Evolutionary conservation across 2,113 vertebrate genomes (phyloP).

Genomic region (Chlorodrepanis virens): DNA sequence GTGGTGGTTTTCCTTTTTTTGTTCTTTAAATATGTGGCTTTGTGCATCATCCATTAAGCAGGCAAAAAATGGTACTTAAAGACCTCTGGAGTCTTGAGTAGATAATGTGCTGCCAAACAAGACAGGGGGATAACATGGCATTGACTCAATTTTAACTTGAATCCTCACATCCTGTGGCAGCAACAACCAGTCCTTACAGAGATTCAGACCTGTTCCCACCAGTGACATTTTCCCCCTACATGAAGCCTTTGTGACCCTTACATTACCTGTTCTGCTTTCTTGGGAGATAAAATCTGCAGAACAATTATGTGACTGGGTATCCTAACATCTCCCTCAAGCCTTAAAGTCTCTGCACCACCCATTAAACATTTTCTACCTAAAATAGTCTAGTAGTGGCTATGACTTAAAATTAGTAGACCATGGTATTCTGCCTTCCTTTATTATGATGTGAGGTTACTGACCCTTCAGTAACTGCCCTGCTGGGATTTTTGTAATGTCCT

Average conservation of each 20-base stretch:
- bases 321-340: neutral
- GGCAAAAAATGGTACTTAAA: neutral
- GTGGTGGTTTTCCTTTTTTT: neutral
- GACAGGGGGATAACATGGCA: neutral
- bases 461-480: neutral
- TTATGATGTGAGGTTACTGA: neutral
- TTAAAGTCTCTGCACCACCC: neutral
- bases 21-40: neutral
- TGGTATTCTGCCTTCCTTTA: neutral
- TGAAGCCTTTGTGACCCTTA: neutral
- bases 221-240: neutral
- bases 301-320: neutral
- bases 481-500: conserved; percentile 28
- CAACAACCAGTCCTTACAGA: fast-evolving
- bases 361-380: neutral
- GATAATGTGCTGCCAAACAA: neutral
- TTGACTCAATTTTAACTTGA: neutral
- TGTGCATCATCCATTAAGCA: neutral
- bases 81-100: neutral
- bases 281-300: neutral
- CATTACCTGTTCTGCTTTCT: neutral
- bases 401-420: conserved; percentile 22
- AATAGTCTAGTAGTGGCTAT: neutral
- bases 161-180: neutral
- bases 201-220: neutral